These are phyloP conservation scores for Temnothorax rugatulus DNA, from an alignment of 2,888 invertebrate species.

Conservation along the genomic window DNA sequence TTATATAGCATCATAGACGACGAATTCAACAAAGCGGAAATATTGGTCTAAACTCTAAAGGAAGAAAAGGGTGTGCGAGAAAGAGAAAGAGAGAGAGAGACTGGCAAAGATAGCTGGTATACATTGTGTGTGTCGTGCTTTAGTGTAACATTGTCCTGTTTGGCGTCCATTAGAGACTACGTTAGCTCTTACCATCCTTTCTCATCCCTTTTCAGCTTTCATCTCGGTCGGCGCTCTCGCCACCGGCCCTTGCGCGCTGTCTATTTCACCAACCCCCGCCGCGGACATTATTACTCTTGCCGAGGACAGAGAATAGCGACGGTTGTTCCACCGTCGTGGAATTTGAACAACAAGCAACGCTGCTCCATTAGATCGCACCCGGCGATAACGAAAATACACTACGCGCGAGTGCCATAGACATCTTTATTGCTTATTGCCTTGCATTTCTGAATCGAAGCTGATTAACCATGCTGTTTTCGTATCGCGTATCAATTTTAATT, in stretches of 20 bases:
- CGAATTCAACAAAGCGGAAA: constrained; percentile 20
- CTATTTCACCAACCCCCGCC: constrained; percentile 40
- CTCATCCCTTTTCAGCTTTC: constrained; percentile 51
- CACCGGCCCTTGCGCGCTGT: constrained; percentile 38
- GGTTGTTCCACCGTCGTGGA: constrained; percentile 47
- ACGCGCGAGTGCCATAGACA: constrained; percentile 8
- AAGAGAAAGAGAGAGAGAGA: neutral
- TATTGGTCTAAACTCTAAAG: constrained; percentile 1
- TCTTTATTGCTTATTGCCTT: constrained; percentile 49
- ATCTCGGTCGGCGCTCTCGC: constrained; percentile 43
- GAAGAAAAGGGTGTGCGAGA: constrained; percentile 9
- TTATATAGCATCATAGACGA: constrained; percentile 37
- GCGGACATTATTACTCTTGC: constrained; percentile 56
- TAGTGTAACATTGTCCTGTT: constrained; percentile 68
- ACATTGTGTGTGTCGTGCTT: constrained; percentile 56
- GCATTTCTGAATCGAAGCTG: constrained; percentile 21
- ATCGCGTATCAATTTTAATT: neutral
- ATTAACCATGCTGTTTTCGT: constrained; percentile 14
- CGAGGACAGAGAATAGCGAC: constrained; percentile 38
- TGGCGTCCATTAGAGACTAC: constrained; percentile 75
- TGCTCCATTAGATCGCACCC: constrained; percentile 29
- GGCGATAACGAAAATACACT: constrained; percentile 39
- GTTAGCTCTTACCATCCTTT: constrained; percentile 65
- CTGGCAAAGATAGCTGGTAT: constrained; percentile 21
- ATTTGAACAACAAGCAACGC: constrained; percentile 46